Conservation (phyloP, 2,113 vertebrate genomes). For the Lates calcarifer region DNA sequence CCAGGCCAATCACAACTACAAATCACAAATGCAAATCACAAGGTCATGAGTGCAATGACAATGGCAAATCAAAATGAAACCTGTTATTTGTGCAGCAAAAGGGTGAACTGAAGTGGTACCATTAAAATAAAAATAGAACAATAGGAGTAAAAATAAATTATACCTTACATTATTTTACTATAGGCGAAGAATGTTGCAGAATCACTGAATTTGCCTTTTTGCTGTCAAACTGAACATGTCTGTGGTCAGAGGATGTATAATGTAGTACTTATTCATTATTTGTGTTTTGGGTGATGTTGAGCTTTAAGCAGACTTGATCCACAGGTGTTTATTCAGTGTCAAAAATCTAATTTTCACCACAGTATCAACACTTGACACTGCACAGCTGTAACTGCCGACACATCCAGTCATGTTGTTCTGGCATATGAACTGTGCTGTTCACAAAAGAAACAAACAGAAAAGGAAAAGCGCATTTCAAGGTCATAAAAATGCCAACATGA, state of each 20-base stretch:
- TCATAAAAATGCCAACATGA: neutral
- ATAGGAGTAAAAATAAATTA: neutral
- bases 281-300: neutral
- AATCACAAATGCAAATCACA: constrained; percentile 11
- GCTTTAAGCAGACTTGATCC: neutral
- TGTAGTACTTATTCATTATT: neutral
- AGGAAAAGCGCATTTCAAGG: constrained; percentile 4
- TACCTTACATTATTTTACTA: neutral
- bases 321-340: neutral
- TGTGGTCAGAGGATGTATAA: neutral
- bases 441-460: neutral
- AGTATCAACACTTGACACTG: neutral
- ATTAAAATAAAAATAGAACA: neutral
- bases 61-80: constrained; percentile 10
- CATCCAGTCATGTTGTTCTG: neutral
- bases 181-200: neutral
- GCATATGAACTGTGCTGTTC: neutral
- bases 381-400: neutral
- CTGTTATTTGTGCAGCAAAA: constrained; percentile 19
- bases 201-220: neutral
- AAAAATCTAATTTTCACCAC: too few species aligned
- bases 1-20: constrained; percentile 23
- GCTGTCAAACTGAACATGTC: neutral
- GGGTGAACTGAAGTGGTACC: neutral
- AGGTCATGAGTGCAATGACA: constrained; percentile 17